phyloP scores from a whole-genome alignment of 2,888 invertebrate genomes.

The Tetheella fluctuosa region DNA sequence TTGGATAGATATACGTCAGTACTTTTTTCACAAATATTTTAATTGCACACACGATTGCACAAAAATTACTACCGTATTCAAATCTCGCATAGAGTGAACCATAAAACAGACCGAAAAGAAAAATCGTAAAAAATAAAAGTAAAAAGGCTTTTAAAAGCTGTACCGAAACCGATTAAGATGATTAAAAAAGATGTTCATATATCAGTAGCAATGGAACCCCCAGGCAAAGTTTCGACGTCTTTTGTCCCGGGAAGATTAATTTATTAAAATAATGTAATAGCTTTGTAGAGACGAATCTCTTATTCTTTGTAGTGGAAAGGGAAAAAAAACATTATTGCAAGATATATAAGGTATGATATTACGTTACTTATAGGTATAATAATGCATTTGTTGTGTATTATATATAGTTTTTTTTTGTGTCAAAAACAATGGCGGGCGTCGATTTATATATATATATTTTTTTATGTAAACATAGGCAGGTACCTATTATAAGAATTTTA shows the following conservation, averaged over 20 bases:
- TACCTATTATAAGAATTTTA: no score
- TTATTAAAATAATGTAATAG: conserved; percentile 19
- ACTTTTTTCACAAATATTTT: no score
- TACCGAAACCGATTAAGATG: conserved; percentile 39
- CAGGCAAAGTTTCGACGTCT: conserved; percentile 28
- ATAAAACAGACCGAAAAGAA: conserved; percentile 2
- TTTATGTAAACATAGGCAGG: no score
- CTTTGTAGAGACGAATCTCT: not conserved
- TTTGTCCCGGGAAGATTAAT: conserved; percentile 25
- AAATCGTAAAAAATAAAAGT: conserved; percentile 12
- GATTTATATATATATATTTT: no score
- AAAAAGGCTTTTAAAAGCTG: conserved; percentile 27
- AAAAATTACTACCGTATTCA: no score
- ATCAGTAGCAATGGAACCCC: conserved; percentile 24
- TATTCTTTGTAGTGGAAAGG: not conserved
- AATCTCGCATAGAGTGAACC: not conserved
- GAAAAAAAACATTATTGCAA: not conserved
- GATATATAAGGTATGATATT: not conserved
- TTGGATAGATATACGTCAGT: no score
- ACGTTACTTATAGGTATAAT: no score
- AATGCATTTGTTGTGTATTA: no score
- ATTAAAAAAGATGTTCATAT: conserved; percentile 35
- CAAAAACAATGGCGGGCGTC: no score
- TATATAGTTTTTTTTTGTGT: no score
- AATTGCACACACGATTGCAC: no score